These are phyloP conservation scores for Thecophora atra DNA, from an alignment of 2,888 invertebrate species.

Conservation along the genomic window DNA sequence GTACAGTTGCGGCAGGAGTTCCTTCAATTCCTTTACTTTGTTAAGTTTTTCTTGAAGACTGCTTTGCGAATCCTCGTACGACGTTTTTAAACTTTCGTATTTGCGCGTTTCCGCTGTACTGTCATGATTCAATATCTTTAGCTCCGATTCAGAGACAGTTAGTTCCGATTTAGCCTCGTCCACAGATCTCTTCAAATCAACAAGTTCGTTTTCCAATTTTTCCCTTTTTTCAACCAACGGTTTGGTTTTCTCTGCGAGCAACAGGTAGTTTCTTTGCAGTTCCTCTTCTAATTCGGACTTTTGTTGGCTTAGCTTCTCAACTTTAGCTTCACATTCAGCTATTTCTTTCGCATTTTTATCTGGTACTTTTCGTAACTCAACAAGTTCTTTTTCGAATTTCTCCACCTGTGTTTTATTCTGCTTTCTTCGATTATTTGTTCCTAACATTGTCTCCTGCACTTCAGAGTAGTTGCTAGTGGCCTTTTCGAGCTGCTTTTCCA, in stretches of 20 bases:
- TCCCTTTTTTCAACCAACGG: constrained; percentile 69
- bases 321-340: constrained; percentile 71
- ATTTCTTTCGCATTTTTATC: constrained; percentile 79
- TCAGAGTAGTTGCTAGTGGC: constrained; percentile 75
- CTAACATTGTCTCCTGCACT: constrained; percentile 73
- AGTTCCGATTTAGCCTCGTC: constrained; percentile 74
- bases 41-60: constrained; percentile 71
- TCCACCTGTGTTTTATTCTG: constrained; percentile 76
- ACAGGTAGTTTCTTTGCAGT: constrained; percentile 71
- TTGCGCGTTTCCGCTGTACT: constrained; percentile 62
- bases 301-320: constrained; percentile 69
- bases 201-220: constrained; percentile 71
- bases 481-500: constrained; percentile 71
- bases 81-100: constrained; percentile 55
- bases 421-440: constrained; percentile 78
- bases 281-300: constrained; percentile 70
- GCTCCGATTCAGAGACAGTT: constrained; percentile 75
- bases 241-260: constrained; percentile 69
- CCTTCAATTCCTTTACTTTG: constrained; percentile 72
- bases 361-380: constrained; percentile 73
- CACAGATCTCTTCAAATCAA: constrained; percentile 74
- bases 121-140: constrained; percentile 74
- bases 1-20: constrained; percentile 66
- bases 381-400: constrained; percentile 75
- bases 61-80: constrained; percentile 69